Conservation (phyloP, 1,140 invertebrate species). For the Armadillidium nasatum region DNA sequence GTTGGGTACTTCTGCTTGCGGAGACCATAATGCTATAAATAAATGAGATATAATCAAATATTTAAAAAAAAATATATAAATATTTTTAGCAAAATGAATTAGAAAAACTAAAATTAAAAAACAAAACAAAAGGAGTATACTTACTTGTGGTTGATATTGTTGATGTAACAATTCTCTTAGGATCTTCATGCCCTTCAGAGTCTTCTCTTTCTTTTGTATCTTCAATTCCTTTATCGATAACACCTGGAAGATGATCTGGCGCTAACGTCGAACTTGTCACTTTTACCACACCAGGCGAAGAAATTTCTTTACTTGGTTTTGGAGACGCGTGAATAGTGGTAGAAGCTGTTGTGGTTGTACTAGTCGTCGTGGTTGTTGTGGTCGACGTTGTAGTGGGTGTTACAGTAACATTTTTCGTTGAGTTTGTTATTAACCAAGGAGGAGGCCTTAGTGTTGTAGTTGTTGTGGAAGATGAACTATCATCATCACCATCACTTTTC, state of each 20-base stretch:
- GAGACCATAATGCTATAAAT: conserved; percentile 21
- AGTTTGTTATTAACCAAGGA: conserved; percentile 43
- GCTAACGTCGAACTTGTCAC: background rate
- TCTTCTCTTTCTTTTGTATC: conserved; percentile 14
- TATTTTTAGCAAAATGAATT: too few species aligned
- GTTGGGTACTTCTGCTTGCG: conserved; percentile 29
- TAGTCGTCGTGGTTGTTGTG: conserved; percentile 43
- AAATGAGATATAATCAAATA: too few species aligned
- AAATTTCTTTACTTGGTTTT: conserved; percentile 25
- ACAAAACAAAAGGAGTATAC: background rate
- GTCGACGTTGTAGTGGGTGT: conserved; percentile 41
- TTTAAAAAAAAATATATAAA: too few species aligned
- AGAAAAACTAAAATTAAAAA: too few species aligned
- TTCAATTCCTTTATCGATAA: background rate
- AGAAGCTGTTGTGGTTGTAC: conserved; percentile 43
- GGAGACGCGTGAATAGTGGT: conserved; percentile 44
- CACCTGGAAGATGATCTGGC: background rate
- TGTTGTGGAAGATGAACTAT: conserved; percentile 37
- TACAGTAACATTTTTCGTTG: conserved; percentile 43
- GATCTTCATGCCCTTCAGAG: background rate
- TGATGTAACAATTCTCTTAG: background rate
- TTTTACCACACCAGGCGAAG: background rate
- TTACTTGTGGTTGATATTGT: conserved; percentile 43
- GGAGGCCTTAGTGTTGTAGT: conserved; percentile 40
- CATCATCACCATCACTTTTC: conserved; percentile 19